These are phyloP conservation scores for Campaea margaritaria DNA, from an alignment of 2,888 invertebrate genomes.

Conservation along the genomic window DNA sequence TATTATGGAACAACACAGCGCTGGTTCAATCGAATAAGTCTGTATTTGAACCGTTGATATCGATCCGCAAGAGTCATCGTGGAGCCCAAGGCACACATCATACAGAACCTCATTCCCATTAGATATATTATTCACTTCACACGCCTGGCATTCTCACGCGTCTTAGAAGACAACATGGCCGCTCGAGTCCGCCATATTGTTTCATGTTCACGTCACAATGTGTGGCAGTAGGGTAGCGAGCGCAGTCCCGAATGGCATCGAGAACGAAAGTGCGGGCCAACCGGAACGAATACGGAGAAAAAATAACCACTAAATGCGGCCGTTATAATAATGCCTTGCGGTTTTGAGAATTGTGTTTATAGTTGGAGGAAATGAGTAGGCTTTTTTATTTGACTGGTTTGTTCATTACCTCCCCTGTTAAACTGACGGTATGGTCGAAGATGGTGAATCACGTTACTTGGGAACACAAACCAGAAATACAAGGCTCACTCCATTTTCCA, in stretches of 20 bases:
- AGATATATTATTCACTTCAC: not conserved
- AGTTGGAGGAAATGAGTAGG: not conserved
- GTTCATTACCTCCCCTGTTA: too few relatives aligned
- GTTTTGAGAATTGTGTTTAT: not conserved
- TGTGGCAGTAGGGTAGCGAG: slow-evolving; percentile 15
- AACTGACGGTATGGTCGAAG: too few relatives aligned
- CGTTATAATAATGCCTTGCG: slow-evolving; percentile 1
- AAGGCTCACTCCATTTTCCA: too few relatives aligned
- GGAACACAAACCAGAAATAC: too few relatives aligned
- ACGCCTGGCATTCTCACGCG: not conserved
- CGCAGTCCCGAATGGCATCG: slow-evolving; percentile 16
- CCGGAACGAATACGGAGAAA: slow-evolving; percentile 13
- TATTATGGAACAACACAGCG: too few relatives aligned
- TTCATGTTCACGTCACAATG: slow-evolving; percentile 2
- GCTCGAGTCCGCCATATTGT: not conserved
- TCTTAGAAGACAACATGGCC: not conserved
- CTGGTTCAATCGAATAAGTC: too few relatives aligned
- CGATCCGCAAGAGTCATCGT: too few relatives aligned
- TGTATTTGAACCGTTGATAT: too few relatives aligned
- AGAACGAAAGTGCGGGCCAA: slow-evolving; percentile 26
- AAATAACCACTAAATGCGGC: slow-evolving; percentile 10
- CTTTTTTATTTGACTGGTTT: too few relatives aligned
- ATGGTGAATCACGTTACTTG: too few relatives aligned
- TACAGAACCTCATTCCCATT: too few relatives aligned
- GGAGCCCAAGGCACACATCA: too few relatives aligned